Base-by-base conservation (phyloP, 1,140 invertebrate species). In the Bombus turneri region DNA sequence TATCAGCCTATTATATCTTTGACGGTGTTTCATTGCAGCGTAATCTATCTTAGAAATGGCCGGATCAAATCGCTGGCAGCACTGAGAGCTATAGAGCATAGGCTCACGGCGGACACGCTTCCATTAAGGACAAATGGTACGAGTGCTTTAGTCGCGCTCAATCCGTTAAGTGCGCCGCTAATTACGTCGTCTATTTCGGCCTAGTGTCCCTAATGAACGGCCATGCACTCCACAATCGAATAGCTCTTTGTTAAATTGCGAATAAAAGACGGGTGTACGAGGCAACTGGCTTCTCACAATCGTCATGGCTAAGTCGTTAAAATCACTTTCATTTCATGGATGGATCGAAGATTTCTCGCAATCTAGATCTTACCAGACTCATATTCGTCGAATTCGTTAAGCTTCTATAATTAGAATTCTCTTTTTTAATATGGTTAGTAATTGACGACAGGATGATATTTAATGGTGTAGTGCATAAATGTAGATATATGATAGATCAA, bases 131-230 rank as follows among this genome's bases (percentile, higher is more conserved):
- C 31, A 69, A 83, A 76, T 77, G 81, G 73, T 57, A 83, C 73
- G 64, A 66, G 18, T 77, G 37, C 62, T 77, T 43, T 69, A 68
- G 43, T 10, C 31, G 22, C 69, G 59, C 69, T 77, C 73, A 83
- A 83, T 83, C 64, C 64, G 73, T 83, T 83, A 83, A 83, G 81
- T 43, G 62, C 28, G 43, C 81, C 75, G 73, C 74, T 83, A 83
- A 83, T 83, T 77, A 41, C 73, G 37, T 83, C 43, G 28, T 83
- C 81, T 41, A 57, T 83, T 69, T 77, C 22, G 43, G 31, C 18
- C 34, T 37, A 0, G 41, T 77, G 62, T 41, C 81, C 37, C 43
- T 83, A 83, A 83, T 69, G 73, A 77, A 31, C 34, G 43, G 43
- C 3, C 43, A 37, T 53, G 62, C 31, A 22, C 25, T 53, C 47